Evolutionary conservation across 2,797 vertebrate species (phyloP).

Genomic region (Prionace glauca): DNA sequence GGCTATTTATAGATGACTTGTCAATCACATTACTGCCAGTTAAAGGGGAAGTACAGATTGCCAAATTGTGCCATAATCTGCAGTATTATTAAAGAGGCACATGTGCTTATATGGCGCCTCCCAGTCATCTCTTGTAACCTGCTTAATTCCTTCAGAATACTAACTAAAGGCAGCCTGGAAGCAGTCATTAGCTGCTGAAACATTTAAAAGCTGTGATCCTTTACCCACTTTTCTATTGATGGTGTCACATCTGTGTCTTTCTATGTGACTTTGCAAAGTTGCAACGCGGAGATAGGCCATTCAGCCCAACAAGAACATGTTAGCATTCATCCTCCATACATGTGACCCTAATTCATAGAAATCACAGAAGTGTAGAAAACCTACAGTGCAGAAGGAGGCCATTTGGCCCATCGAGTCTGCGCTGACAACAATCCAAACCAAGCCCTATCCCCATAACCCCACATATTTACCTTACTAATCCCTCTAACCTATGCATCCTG

Average conservation of each 20-base stretch:
- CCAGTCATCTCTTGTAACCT: not conserved
- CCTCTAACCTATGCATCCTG: too few relatives aligned
- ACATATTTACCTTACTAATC: too few relatives aligned
- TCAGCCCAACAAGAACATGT: not conserved
- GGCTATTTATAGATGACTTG: not conserved
- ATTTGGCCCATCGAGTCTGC: too few relatives aligned
- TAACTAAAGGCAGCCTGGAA: not conserved
- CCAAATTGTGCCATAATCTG: not conserved
- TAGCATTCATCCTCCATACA: not conserved
- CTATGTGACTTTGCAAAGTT: not conserved
- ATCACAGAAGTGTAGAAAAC: too few relatives aligned
- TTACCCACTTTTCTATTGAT: not conserved
- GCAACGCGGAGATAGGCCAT: not conserved
- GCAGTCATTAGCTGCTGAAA: not conserved
- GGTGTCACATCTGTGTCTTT: not conserved
- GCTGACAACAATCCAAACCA: too few relatives aligned
- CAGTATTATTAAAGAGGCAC: not conserved
- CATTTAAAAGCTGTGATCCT: not conserved
- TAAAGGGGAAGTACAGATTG: not conserved
- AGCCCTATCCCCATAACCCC: too few relatives aligned
- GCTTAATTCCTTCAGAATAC: not conserved
- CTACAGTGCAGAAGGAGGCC: too few relatives aligned
- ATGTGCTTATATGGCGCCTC: not conserved
- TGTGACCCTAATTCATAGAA: too few relatives aligned
- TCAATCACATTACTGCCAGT: not conserved